A percentile compares a stretch with the other conserved stretches of the same genome.
Conservation (phyloP, 2,113 vertebrate genomes). For the Pangasianodon gigas region DNA sequence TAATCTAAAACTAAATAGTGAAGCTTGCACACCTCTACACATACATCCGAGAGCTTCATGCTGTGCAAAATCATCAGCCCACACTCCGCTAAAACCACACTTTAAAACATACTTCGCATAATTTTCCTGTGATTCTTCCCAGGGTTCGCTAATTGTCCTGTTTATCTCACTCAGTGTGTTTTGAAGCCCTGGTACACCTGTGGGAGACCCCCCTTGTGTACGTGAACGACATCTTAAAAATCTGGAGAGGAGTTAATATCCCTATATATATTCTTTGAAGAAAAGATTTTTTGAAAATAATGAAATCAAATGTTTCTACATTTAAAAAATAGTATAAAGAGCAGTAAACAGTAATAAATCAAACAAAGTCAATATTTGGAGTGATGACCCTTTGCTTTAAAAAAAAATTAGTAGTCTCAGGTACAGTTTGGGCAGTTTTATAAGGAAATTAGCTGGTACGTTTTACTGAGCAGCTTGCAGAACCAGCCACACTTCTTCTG, state of each 20-base stretch:
- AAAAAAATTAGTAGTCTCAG: too few relatives aligned
- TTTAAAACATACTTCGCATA: conserved; percentile 21
- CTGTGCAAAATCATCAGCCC: conserved; percentile 41
- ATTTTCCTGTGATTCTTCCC: conserved; percentile 18
- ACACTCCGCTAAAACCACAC: conserved; percentile 34
- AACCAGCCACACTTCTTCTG: too few relatives aligned
- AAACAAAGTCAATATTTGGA: too few relatives aligned
- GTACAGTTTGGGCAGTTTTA: too few relatives aligned
- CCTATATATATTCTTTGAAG: not conserved
- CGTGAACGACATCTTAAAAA: conserved; percentile 33
- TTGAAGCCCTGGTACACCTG: conserved; percentile 30
- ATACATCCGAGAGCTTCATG: conserved; percentile 34
- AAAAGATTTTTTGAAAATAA: too few relatives aligned
- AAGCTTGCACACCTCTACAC: conserved; percentile 31
- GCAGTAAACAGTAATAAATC: too few relatives aligned
- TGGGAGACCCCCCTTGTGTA: conserved; percentile 11
- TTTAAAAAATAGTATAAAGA: too few relatives aligned
- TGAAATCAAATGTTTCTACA: too few relatives aligned
- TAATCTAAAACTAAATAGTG: conserved; percentile 26
- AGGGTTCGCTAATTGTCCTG: conserved; percentile 35
- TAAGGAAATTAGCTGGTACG: too few relatives aligned
- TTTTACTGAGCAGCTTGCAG: too few relatives aligned
- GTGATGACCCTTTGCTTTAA: too few relatives aligned
- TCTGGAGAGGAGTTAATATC: not conserved
- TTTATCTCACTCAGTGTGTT: conserved; percentile 38